Conservation (phyloP, 2,113 vertebrate genomes). For the Bos indicus region DNA sequence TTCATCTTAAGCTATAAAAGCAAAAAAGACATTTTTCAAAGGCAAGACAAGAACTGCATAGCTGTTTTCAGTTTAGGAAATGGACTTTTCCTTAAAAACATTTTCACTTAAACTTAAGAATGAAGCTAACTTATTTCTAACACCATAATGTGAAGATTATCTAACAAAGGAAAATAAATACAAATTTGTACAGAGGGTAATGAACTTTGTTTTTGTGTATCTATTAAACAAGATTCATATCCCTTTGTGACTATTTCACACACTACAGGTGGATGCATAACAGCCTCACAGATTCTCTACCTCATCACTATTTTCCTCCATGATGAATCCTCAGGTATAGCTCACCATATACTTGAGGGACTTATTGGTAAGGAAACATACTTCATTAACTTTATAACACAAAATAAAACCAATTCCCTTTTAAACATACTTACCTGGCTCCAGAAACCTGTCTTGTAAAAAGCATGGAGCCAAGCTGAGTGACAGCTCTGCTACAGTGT, state of each 20-base stretch:
- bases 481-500: conserved; percentile 82
- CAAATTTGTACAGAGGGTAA: not conserved
- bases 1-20: conserved; percentile 29
- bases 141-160: not conserved
- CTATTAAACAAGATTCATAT: not conserved
- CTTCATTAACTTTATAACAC: not conserved
- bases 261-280: not conserved
- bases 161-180: conserved; percentile 11
- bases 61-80: not conserved
- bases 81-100: not conserved
- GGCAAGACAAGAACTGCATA: not conserved
- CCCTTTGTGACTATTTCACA: not conserved
- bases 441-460: conserved; percentile 99
- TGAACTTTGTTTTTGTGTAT: not conserved
- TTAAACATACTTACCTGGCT: conserved; percentile 86
- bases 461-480: conserved; percentile 97
- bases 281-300: not conserved
- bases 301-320: not conserved
- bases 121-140: conserved; percentile 25
- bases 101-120: conserved; percentile 2
- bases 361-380: not conserved
- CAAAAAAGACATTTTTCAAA: conserved; percentile 43
- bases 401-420: not conserved
- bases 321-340: not conserved
- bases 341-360: not conserved